A percentile compares a stretch with the other conserved stretches of the same genome.
These are phyloP conservation scores for Eurypyga helias DNA, from an alignment of 2,113 vertebrate genomes.

Conservation along the genomic window DNA sequence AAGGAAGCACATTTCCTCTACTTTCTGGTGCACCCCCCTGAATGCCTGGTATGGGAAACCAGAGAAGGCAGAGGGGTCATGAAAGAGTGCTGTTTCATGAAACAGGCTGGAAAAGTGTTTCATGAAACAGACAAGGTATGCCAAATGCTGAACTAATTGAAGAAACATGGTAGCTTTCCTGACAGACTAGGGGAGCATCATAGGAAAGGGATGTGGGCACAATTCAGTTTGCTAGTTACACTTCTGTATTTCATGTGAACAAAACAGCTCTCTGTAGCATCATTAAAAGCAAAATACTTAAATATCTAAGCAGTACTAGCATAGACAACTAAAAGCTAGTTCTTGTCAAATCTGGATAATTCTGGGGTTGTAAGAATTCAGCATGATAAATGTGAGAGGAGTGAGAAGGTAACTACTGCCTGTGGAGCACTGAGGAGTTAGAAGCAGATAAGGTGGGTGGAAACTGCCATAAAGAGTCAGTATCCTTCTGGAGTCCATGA, in stretches of 20 bases:
- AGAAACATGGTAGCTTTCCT: not conserved
- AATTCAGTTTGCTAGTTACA: not conserved
- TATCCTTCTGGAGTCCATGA: not conserved
- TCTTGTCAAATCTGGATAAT: not conserved
- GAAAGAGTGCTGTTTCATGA: accelerated
- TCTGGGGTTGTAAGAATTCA: not conserved
- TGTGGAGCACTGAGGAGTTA: not conserved
- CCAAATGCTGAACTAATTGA: not conserved
- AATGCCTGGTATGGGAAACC: not conserved
- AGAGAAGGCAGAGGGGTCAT: not conserved
- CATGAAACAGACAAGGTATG: too few relatives aligned
- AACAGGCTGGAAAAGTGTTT: accelerated
- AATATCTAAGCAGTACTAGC: not conserved
- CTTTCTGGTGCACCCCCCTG: not conserved
- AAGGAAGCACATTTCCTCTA: not conserved
- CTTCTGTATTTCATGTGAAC: not conserved
- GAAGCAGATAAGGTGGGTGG: not conserved
- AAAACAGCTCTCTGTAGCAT: not conserved
- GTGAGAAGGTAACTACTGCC: not conserved
- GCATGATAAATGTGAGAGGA: not conserved
- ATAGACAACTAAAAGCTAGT: not conserved
- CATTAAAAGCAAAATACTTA: not conserved
- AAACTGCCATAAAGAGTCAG: not conserved
- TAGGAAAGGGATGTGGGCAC: not conserved
- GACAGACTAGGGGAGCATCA: not conserved